These are phyloP conservation scores for Polyommatus iphigenia DNA, from an alignment of 2,888 invertebrate species.

Conservation along the genomic window DNA sequence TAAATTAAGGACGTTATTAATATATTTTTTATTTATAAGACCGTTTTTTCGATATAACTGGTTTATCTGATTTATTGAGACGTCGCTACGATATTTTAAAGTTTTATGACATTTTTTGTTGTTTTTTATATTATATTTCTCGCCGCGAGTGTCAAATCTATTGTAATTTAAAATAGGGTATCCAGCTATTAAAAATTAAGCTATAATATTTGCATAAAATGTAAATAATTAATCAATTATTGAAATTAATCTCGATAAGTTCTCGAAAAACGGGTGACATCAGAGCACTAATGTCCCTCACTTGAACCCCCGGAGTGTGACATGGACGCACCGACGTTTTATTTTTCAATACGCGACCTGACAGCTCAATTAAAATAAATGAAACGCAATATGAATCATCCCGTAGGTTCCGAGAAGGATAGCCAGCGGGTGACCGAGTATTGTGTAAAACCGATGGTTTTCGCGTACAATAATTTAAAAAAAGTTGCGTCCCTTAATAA, in stretches of 20 bases:
- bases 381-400: slow-evolving; percentile 46
- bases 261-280: slow-evolving; percentile 42
- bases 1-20: not conserved
- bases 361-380: slow-evolving; percentile 51
- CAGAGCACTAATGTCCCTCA: slow-evolving; percentile 42
- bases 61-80: not conserved
- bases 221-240: slow-evolving; percentile 41
- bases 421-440: slow-evolving; percentile 55
- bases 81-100: not conserved
- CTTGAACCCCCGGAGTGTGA: slow-evolving; percentile 43
- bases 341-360: slow-evolving; percentile 44
- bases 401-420: slow-evolving; percentile 55
- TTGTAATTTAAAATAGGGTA: not conserved
- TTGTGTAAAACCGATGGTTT: slow-evolving; percentile 40
- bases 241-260: slow-evolving; percentile 38
- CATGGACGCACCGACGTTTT: slow-evolving; percentile 42
- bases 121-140: not conserved
- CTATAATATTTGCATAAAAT: slow-evolving; percentile 31
- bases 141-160: not conserved
- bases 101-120: not conserved
- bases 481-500: slow-evolving; percentile 12
- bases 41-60: not conserved
- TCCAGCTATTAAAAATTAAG: not conserved
- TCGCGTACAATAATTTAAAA: slow-evolving; percentile 27
- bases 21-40: not conserved